Evolutionary conservation across 1,140 invertebrate genomes (phyloP).

Genomic region (Nasonia vitripennis): DNA sequence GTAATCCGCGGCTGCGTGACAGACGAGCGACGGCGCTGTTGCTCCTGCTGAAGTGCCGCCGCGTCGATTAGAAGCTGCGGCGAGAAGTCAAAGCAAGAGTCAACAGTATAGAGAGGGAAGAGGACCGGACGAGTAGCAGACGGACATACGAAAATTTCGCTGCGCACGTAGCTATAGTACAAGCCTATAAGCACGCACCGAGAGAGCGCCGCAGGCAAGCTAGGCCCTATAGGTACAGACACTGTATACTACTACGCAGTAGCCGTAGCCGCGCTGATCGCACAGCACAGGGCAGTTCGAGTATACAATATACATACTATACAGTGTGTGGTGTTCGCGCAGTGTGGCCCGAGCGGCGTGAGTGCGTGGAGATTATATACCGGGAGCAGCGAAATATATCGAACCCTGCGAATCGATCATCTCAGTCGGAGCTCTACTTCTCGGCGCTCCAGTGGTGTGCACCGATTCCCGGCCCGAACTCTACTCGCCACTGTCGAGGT

Average conservation of each 20-base stretch:
- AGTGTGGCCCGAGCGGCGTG: not conserved
- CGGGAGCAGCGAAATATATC: no score
- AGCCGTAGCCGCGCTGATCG: no score
- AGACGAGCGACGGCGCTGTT: conserved; percentile 5
- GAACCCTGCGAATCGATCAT: no score
- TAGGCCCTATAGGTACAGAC: not conserved
- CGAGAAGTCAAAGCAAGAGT: not conserved
- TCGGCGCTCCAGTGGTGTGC: not conserved
- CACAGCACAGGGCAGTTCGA: not conserved
- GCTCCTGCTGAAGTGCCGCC: conserved; percentile 15
- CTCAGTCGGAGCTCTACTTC: no score
- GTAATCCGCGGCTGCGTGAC: conserved; percentile 24
- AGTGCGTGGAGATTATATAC: not conserved
- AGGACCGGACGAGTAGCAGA: not conserved
- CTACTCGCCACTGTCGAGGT: not conserved
- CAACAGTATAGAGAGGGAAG: not conserved
- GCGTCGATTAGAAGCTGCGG: not conserved
- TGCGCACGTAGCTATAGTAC: not conserved
- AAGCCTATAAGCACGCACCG: no score
- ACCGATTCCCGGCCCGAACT: not conserved
- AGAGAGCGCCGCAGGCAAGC: not conserved
- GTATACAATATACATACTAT: not conserved
- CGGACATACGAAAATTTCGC: not conserved
- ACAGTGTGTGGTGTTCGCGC: not conserved
- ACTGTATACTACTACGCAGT: not conserved